Base-by-base conservation (phyloP, 2,113 vertebrate species). In the Hydrolagus affinis region DNA sequence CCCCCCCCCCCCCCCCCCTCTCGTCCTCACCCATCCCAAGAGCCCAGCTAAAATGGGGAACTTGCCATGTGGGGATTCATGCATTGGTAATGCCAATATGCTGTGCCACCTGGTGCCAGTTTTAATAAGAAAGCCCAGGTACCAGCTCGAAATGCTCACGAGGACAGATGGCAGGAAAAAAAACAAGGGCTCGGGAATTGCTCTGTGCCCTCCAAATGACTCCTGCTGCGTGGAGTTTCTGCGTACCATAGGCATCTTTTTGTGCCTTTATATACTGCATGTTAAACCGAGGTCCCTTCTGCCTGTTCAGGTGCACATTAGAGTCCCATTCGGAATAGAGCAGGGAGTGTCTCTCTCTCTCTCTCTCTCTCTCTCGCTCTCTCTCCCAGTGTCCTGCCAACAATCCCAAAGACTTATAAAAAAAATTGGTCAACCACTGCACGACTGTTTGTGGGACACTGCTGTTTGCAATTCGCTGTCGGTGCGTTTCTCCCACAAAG, bases 1-100 rank as follows among this genome's bases (percentile, higher is more conserved):
- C 90, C 86, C 88, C 88, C 74, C 87, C 86, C 86, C 87, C 88
- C 88, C 88, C 73, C 68, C 60, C 44, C 0, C 57, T 72, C 19
- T 74, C 85, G 86, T 11, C 2, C 80, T 64, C 71, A 71, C 60
- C 70, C 6, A 72, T 71, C 73, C 70, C 12, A 7, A 7, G 89
- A 60, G 21, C 15, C 19, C 0, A 7, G 56, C 56, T 23, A 59
- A 77, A 60, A 6, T 14, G 8, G 57, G 8, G 21, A 60, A 17
- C 44, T 57, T 19, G 11, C 69, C 69, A 70, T n/a, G n/a, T 23
- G 21, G 69, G 69, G 69, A 30, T 30, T 62, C 57, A 17, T 23
- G 3, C n/a, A 8, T 60, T 60, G 21, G 75, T 77, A 57, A 23
- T 57, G 4, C 28, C 23, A 23, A 9, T 60, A 0, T 57, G 74